phyloP scores from a whole-genome alignment of 2,888 invertebrate species.

The Perdita meconis region DNA sequence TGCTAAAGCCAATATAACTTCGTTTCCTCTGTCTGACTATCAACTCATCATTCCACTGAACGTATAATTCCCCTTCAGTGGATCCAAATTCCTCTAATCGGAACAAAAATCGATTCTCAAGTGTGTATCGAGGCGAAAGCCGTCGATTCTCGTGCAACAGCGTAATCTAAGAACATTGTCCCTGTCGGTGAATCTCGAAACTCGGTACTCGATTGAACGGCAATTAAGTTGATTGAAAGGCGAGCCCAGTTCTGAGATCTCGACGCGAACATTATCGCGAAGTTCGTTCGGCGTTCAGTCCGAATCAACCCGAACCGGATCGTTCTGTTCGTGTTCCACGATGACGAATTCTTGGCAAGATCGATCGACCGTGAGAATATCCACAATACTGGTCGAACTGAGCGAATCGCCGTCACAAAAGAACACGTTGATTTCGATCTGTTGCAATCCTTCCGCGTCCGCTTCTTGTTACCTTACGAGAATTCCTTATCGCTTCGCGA shows the following conservation, averaged over 20 bases:
- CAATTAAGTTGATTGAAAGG: slow-evolving; percentile 72
- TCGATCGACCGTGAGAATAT: slow-evolving; percentile 11
- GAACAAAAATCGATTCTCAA: too few species aligned
- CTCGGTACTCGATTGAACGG: slow-evolving; percentile 63
- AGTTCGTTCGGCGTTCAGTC: slow-evolving; percentile 3
- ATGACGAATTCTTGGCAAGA: background rate
- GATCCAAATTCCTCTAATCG: too few species aligned
- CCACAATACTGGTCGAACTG: background rate
- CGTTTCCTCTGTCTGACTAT: too few species aligned
- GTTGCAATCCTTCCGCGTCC: background rate
- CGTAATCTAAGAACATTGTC: slow-evolving; percentile 8
- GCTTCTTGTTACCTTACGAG: too few species aligned
- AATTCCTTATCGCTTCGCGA: too few species aligned
- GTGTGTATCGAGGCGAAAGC: background rate
- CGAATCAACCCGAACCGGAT: background rate
- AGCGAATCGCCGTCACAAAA: background rate
- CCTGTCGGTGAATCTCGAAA: background rate
- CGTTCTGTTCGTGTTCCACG: background rate
- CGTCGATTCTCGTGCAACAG: background rate
- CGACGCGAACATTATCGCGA: slow-evolving; percentile 12
- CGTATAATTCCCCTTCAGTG: too few species aligned
- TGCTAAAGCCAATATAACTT: too few species aligned
- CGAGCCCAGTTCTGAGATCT: slow-evolving; percentile 55
- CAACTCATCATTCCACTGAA: too few species aligned
- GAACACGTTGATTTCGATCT: background rate